A percentile compares a stretch with the other conserved stretches of the same genome.
phyloP scores from a whole-genome alignment of 37 sponge, comb jelly and placozoan genomes.

The Bolinopsis microptera region DNA sequence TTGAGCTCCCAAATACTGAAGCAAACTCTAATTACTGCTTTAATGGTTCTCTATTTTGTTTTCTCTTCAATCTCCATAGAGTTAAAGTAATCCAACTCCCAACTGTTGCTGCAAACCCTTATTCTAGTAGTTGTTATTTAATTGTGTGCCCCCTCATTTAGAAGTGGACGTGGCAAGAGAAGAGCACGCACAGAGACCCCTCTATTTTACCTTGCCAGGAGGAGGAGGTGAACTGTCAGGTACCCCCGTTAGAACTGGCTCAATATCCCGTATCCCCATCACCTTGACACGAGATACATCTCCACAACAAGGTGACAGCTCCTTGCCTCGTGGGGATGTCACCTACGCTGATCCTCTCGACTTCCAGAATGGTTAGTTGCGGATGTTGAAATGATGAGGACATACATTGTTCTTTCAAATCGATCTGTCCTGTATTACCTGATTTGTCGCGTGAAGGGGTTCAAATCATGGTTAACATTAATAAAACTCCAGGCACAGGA shows the following conservation, averaged over 20 bases:
- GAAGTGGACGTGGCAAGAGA: background rate
- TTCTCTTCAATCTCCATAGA: background rate
- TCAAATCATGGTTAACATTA: too few species aligned
- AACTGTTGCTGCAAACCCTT: background rate
- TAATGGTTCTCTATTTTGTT: background rate
- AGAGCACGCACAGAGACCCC: constrained; percentile 5
- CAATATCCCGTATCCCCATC: constrained; percentile 9
- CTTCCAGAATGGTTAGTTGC: background rate
- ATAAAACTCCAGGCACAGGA: too few species aligned
- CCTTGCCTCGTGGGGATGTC: background rate
- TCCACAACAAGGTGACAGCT: background rate
- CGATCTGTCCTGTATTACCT: too few species aligned
- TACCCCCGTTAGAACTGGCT: background rate
- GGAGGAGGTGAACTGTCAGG: background rate
- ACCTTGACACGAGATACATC: background rate
- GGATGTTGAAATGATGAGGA: too few species aligned
- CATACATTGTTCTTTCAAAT: too few species aligned
- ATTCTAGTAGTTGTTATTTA: too few species aligned
- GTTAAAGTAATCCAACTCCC: background rate
- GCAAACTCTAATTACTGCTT: background rate
- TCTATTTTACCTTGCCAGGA: constrained; percentile 8
- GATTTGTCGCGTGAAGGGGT: too few species aligned
- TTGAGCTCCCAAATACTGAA: background rate
- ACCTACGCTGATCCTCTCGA: constrained; percentile 16
- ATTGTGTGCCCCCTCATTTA: too few species aligned